These are phyloP conservation scores for Oreochromis aureus DNA, from an alignment of 2,113 vertebrate species.

Conservation along the genomic window DNA sequence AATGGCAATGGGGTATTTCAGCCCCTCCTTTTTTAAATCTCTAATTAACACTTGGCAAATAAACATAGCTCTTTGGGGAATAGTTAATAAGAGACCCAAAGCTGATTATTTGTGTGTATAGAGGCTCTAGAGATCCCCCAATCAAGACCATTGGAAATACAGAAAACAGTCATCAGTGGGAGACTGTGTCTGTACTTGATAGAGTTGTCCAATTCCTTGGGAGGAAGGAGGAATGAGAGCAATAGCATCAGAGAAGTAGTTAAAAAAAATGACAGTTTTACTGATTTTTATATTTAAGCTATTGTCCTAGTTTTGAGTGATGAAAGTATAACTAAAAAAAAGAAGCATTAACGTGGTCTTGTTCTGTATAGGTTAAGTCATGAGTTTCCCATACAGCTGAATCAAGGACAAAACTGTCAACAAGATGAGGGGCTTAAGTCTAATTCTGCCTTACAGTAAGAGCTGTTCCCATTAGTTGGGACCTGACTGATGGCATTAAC, in stretches of 20 bases:
- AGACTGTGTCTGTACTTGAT: neutral
- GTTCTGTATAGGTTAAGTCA: neutral
- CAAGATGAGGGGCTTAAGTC: conserved; percentile 41
- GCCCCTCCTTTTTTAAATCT: conserved; percentile 51
- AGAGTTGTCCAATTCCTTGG: neutral
- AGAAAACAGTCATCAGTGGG: conserved; percentile 6
- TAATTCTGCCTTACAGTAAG: conserved; percentile 39
- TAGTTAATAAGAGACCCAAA: conserved; percentile 54
- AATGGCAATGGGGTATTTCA: conserved; percentile 38
- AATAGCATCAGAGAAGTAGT: neutral
- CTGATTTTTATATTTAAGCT: neutral
- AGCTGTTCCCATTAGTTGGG: conserved; percentile 43
- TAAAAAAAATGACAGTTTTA: neutral
- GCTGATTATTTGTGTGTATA: conserved; percentile 54
- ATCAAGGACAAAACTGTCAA: conserved; percentile 46
- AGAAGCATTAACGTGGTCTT: neutral
- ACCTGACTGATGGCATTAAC: conserved; percentile 49
- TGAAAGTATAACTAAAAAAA: neutral
- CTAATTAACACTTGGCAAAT: conserved; percentile 74
- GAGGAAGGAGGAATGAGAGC: neutral
- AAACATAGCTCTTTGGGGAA: conserved; percentile 52
- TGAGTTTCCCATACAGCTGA: neutral
- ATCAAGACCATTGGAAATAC: conserved; percentile 22
- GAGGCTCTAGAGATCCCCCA: conserved; percentile 30
- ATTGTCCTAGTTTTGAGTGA: neutral